These are phyloP conservation scores for Cryptomyrus ogoouensis DNA, from an alignment of 2,113 vertebrate genomes.

Conservation along the genomic window DNA sequence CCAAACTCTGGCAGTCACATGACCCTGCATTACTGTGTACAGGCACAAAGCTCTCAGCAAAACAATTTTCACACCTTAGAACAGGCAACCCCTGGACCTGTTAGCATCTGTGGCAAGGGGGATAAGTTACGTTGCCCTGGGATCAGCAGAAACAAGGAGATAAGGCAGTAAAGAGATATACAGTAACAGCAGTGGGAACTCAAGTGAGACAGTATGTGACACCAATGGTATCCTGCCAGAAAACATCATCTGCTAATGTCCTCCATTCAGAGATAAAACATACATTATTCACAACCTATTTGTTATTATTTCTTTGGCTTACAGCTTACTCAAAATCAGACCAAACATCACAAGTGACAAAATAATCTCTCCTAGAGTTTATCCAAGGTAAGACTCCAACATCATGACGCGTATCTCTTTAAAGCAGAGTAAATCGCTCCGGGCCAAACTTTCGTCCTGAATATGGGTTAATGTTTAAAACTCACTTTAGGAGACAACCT, in stretches of 20 bases:
- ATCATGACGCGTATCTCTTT: neutral
- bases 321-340: neutral
- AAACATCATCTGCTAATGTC: neutral
- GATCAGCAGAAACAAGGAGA: neutral
- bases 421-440: neutral
- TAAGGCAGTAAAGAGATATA: neutral
- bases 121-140: neutral
- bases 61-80: neutral
- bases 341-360: neutral
- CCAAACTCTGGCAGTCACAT: constrained; percentile 15
- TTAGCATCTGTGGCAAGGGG: neutral
- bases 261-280: neutral
- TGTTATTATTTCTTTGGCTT: neutral
- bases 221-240: neutral
- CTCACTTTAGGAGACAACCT: neutral
- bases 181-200: neutral
- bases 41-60: neutral
- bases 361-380: neutral
- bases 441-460: neutral
- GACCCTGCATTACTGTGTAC: neutral
- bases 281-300: neutral
- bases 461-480: neutral
- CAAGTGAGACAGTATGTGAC: neutral
- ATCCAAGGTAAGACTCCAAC: neutral
- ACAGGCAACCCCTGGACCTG: neutral